Conservation (phyloP, 2,888 invertebrate species). For the Andrena bucephala region DNA sequence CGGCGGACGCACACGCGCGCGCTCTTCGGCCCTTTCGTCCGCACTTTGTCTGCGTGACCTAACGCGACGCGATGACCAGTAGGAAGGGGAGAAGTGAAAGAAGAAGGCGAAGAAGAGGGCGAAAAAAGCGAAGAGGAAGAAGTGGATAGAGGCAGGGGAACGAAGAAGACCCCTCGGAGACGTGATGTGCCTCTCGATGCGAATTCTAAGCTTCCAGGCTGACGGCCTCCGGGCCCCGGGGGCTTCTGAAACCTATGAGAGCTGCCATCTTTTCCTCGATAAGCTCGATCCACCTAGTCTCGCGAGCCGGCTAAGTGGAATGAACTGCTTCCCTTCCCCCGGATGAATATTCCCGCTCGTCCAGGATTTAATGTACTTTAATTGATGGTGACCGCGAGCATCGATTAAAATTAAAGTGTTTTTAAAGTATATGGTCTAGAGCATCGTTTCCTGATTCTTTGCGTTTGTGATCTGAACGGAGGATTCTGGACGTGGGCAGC, state of each 20-base stretch:
- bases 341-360: slow-evolving; percentile 49
- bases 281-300: slow-evolving; percentile 43
- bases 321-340: slow-evolving; percentile 46
- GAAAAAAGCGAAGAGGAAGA: slow-evolving; percentile 48
- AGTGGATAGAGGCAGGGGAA: slow-evolving; percentile 34
- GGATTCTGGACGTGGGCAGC: background rate
- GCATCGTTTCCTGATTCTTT: background rate
- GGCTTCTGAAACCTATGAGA: slow-evolving; percentile 79
- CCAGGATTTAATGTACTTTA: slow-evolving; percentile 51
- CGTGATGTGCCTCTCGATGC: slow-evolving; percentile 77
- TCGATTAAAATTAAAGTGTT: slow-evolving; percentile 55
- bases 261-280: slow-evolving; percentile 59
- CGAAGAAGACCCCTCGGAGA: slow-evolving; percentile 68
- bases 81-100: slow-evolving; percentile 8
- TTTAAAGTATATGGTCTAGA: slow-evolving; percentile 36
- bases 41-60: slow-evolving; percentile 57
- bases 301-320: slow-evolving; percentile 38
- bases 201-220: slow-evolving; percentile 76
- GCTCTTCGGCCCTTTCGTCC: slow-evolving; percentile 51
- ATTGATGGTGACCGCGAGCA: slow-evolving; percentile 42
- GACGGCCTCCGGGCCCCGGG: slow-evolving; percentile 72
- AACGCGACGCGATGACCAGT: slow-evolving; percentile 47
- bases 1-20: slow-evolving; percentile 20
- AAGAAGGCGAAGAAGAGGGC: slow-evolving; percentile 43
- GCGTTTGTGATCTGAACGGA: background rate